Percentiles rank a stretch among this genome's conserved stretches.
phyloP scores from a whole-genome alignment of 2,113 vertebrate species.

The Zapornia atra region DNA sequence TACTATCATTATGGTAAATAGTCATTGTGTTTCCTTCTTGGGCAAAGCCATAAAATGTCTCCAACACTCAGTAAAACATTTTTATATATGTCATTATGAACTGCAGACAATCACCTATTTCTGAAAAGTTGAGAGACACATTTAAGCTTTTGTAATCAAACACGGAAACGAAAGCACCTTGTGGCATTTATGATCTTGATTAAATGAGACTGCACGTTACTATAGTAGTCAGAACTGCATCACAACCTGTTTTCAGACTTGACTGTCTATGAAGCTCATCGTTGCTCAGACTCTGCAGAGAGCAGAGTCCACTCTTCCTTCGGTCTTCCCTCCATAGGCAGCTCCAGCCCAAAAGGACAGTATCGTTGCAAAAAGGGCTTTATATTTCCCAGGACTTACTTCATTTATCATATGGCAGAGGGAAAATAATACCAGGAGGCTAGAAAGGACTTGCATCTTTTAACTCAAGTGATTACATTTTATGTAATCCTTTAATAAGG shows the following conservation, averaged over 20 bases:
- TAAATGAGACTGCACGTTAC: background rate
- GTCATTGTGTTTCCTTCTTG: conserved; percentile 12
- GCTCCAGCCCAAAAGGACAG: background rate
- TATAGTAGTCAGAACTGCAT: background rate
- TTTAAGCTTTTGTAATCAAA: conserved; percentile 41
- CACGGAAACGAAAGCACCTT: background rate
- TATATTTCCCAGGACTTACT: background rate
- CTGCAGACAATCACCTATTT: background rate
- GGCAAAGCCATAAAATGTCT: conserved; percentile 37
- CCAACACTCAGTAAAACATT: background rate
- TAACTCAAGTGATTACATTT: too few relatives aligned
- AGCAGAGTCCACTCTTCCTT: background rate
- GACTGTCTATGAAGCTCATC: background rate
- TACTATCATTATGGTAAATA: conserved; percentile 27
- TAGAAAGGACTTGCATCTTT: background rate
- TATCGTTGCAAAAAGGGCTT: background rate
- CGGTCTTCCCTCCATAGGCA: background rate
- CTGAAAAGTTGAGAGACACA: background rate
- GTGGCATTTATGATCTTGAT: background rate
- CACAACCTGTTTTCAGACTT: background rate
- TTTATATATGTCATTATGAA: background rate
- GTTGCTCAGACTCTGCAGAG: background rate
- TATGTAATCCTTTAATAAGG: background rate
- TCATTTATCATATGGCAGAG: background rate
- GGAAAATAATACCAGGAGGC: background rate